Evolutionary conservation across 2,113 vertebrate genomes (phyloP).

Genomic region (Sterrhoptilus dennistouni): DNA sequence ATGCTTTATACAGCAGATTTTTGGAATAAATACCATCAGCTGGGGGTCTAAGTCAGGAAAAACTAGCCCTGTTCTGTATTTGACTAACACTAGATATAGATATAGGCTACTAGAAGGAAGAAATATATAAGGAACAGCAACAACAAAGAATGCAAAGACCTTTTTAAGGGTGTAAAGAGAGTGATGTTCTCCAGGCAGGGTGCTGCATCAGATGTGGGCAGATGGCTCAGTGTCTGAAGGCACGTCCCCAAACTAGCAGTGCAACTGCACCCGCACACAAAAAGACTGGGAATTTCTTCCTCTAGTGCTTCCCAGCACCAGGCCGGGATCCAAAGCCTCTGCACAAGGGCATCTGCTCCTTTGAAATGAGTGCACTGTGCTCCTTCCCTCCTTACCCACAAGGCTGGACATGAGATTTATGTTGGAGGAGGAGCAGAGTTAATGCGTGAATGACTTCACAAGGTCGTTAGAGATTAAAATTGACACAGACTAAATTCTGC

Average conservation of each 20-base stretch:
- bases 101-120: not conserved
- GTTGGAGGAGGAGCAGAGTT: not conserved
- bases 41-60: not conserved
- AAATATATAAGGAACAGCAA: not conserved
- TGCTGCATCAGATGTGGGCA: not conserved
- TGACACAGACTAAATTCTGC: not conserved
- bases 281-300: not conserved
- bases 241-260: not conserved
- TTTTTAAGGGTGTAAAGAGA: not conserved
- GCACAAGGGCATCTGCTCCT: not conserved
- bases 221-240: not conserved
- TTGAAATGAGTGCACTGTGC: not conserved
- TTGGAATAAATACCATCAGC: not conserved
- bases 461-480: not conserved
- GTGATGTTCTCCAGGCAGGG: not conserved
- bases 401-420: not conserved
- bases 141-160: not conserved
- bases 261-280: not conserved
- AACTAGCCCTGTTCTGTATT: not conserved
- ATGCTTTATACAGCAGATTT: accelerated
- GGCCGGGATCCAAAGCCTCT: not conserved
- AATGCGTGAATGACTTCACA: not conserved
- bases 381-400: not conserved
- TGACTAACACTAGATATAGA: not conserved
- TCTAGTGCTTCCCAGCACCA: not conserved